phyloP scores from a whole-genome alignment of 2,797 vertebrate species.

The Arremon aurantiirostris region DNA sequence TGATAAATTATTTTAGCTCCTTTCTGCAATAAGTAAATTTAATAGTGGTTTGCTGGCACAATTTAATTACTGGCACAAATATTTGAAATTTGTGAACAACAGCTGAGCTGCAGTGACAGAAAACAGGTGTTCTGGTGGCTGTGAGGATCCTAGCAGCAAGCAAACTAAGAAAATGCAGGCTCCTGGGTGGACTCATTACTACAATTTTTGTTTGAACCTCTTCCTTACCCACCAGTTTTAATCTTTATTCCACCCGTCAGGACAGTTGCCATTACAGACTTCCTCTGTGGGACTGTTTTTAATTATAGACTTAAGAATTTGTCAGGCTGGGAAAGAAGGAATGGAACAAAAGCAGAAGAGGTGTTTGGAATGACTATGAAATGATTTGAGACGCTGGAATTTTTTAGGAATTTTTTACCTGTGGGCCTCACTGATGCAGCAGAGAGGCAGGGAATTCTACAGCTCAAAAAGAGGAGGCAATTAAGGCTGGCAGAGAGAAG shows the following conservation, averaged over 20 bases:
- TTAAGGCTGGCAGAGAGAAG: neutral
- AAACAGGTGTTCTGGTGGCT: constrained; percentile 20
- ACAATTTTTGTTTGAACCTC: neutral
- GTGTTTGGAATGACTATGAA: neutral
- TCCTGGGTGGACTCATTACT: neutral
- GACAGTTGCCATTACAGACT: neutral
- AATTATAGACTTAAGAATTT: neutral
- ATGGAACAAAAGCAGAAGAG: neutral
- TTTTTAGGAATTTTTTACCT: neutral
- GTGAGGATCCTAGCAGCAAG: neutral
- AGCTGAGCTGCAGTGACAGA: constrained; percentile 37
- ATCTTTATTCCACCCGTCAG: constrained; percentile 6
- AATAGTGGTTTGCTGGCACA: constrained; percentile 50
- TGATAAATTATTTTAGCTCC: constrained; percentile 69
- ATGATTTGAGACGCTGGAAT: neutral
- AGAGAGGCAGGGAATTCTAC: neutral
- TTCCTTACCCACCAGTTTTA: neutral
- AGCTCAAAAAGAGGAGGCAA: neutral
- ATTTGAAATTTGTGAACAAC: constrained; percentile 48
- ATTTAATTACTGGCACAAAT: constrained; percentile 59
- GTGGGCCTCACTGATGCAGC: neutral
- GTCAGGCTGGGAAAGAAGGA: neutral
- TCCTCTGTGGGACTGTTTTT: neutral
- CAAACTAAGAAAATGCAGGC: neutral
- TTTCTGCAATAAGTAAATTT: constrained; percentile 61